Conservation (phyloP, 2,888 invertebrate genomes). For the Stenurella melanura region DNA sequence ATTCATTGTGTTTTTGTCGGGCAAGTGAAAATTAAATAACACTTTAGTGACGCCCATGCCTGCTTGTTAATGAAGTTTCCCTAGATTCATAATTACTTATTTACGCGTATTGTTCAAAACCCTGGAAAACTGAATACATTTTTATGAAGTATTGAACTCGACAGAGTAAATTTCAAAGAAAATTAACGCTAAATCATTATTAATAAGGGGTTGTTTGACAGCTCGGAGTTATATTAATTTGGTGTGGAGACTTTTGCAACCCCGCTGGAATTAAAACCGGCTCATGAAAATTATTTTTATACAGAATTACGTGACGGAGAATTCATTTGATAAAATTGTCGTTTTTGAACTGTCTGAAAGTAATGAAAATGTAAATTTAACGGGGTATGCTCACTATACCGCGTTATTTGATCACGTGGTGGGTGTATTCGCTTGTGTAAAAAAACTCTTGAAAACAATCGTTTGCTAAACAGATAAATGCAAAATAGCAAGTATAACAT, state of each 20-base stretch:
- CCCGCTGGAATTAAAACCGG: constrained; percentile 1
- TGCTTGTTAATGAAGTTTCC: not conserved
- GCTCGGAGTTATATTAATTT: constrained; percentile 12
- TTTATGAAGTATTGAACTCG: constrained; percentile 1
- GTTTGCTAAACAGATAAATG: too few species aligned
- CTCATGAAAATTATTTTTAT: not conserved
- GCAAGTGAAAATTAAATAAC: not conserved
- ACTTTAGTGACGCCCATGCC: not conserved
- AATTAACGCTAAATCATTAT: constrained; percentile 24
- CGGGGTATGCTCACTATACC: too few species aligned
- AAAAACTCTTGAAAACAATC: not conserved
- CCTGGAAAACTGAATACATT: not conserved
- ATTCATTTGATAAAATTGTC: not conserved
- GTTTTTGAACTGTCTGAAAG: not conserved
- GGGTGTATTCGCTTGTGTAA: not conserved
- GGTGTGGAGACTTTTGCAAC: not conserved
- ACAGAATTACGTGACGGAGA: not conserved
- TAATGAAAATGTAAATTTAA: not conserved
- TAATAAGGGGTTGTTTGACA: constrained; percentile 6
- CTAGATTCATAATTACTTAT: not conserved
- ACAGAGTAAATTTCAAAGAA: constrained; percentile 7
- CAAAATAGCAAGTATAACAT: too few species aligned
- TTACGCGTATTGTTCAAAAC: not conserved
- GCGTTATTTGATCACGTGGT: not conserved
- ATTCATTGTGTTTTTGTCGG: not conserved